phyloP scores from a whole-genome alignment of 2,888 invertebrate species.

The Asteroscopus sphinx region DNA sequence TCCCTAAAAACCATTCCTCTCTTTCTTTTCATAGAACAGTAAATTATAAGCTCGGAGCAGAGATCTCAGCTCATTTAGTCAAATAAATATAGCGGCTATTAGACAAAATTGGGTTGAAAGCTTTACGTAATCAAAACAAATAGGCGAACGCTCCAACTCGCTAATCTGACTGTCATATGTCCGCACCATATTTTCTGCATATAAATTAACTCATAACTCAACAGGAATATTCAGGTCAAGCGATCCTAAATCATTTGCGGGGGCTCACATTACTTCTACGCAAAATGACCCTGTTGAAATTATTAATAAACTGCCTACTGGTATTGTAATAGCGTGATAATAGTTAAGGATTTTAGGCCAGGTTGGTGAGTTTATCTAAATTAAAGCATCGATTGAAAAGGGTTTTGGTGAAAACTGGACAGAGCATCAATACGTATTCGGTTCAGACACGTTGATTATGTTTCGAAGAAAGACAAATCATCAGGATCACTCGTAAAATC shows the following conservation, averaged over 20 bases:
- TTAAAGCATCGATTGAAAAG: too few species aligned
- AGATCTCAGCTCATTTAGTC: constrained; percentile 1
- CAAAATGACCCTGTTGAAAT: constrained; percentile 55
- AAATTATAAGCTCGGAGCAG: not conserved
- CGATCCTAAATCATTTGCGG: constrained; percentile 71
- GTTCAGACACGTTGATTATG: too few species aligned
- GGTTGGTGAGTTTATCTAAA: not conserved
- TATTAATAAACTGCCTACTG: constrained; percentile 40
- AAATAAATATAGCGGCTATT: constrained; percentile 9
- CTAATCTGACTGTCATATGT: constrained; percentile 59
- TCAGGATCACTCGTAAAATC: too few species aligned
- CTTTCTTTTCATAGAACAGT: too few species aligned
- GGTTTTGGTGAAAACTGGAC: too few species aligned
- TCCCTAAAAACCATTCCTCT: too few species aligned
- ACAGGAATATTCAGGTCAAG: constrained; percentile 72
- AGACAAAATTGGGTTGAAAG: constrained; percentile 35
- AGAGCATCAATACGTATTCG: too few species aligned
- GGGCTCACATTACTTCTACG: constrained; percentile 56
- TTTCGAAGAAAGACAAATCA: too few species aligned
- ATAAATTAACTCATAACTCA: constrained; percentile 79
- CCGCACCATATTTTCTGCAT: constrained; percentile 69
- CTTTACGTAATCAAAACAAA: constrained; percentile 52
- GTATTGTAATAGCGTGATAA: constrained; percentile 9
- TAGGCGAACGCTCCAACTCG: constrained; percentile 36
- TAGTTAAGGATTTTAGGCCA: not conserved